Percentiles rank a stretch among this genome's conserved stretches.
Conservation (phyloP, 2,113 vertebrate genomes). For the Stegostoma tigrinum region DNA sequence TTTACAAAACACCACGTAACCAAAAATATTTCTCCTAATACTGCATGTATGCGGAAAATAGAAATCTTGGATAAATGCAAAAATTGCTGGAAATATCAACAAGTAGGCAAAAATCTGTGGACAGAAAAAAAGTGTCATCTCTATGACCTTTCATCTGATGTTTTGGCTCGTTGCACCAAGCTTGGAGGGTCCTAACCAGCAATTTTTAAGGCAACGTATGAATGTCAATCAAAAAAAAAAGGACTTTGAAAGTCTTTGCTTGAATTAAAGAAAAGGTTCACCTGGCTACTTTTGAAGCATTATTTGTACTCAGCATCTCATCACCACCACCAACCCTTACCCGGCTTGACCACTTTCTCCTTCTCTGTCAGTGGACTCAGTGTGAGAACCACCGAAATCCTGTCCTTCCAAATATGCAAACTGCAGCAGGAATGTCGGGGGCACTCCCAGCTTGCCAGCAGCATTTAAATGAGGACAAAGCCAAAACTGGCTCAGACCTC, state of each 20-base stretch:
- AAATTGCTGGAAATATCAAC: no score
- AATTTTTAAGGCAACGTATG: not conserved
- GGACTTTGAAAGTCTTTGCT: not conserved
- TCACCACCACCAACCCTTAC: no score
- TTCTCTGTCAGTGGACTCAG: not conserved
- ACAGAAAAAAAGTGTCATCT: not conserved
- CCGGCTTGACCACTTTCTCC: not conserved
- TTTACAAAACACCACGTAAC: not conserved
- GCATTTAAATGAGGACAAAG: not conserved
- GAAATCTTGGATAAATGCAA: not conserved
- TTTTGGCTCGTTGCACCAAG: not conserved
- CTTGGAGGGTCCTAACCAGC: not conserved
- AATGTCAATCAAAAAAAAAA: not conserved
- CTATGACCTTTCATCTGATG: not conserved
- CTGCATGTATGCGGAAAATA: not conserved
- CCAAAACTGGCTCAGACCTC: not conserved
- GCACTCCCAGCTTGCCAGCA: not conserved
- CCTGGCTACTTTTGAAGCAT: not conserved
- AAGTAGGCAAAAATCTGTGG: not conserved
- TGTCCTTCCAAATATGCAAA: not conserved
- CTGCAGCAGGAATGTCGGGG: not conserved
- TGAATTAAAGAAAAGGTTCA: not conserved
- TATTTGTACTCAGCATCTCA: not conserved
- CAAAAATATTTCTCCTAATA: no score
- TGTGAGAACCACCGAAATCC: no score